Evolutionary conservation across 35 echinoderm and acorn worm species (phyloP).

Genomic region (Lytechinus variegatus): DNA sequence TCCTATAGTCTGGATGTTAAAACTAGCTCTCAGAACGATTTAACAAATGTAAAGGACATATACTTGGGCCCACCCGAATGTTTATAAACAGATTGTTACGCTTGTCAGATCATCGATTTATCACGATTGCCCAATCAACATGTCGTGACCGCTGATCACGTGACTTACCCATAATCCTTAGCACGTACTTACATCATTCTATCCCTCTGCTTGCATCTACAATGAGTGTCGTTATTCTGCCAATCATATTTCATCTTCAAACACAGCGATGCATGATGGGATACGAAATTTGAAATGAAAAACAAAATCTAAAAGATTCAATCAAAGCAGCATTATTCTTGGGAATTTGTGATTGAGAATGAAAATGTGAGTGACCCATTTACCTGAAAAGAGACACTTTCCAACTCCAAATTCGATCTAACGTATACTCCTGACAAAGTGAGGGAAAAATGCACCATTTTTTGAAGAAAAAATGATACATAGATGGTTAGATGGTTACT

Average conservation of each 20-base stretch:
- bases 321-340: no score
- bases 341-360: no score
- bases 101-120: conserved; percentile 29
- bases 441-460: no score
- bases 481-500: neutral
- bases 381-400: no score
- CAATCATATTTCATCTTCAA: neutral
- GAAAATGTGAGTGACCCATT: no score
- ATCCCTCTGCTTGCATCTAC: neutral
- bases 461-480: no score
- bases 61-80: conserved; percentile 30
- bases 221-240: neutral
- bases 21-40: neutral
- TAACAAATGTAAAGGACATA: conserved; percentile 18
- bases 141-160: neutral
- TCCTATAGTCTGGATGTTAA: neutral
- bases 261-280: neutral
- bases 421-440: no score
- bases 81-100: conserved; percentile 49
- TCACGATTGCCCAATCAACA: conserved; percentile 11
- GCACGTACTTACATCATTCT: neutral
- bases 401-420: no score
- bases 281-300: neutral
- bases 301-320: no score
- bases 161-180: conserved; percentile 21